These are phyloP conservation scores for Lepidochitona cinerea DNA, from an alignment of 2,888 invertebrate genomes.

Conservation along the genomic window DNA sequence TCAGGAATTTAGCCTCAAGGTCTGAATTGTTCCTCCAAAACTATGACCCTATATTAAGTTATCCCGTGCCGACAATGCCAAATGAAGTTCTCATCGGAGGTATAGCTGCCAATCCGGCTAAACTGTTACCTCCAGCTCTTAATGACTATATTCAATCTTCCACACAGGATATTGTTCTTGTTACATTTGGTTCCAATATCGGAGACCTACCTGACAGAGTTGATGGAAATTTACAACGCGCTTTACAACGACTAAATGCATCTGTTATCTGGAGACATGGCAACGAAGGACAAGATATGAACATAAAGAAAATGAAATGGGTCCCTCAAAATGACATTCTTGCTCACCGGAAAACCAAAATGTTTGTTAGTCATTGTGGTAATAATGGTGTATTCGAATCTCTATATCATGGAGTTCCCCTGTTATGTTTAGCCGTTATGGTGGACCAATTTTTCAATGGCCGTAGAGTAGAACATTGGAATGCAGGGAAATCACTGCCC, in stretches of 20 bases:
- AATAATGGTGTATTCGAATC: conserved; percentile 44
- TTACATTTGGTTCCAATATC: conserved; percentile 36
- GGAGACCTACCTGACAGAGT: too few species aligned
- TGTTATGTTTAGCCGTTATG: conserved; percentile 39
- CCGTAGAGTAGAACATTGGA: conserved; percentile 23
- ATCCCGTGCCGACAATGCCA: conserved; percentile 30
- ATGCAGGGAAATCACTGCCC: conserved; percentile 36
- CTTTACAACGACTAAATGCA: not conserved
- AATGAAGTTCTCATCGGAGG: conserved; percentile 39
- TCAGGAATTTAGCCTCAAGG: conserved; percentile 1
- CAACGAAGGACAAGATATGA: conserved; percentile 4
- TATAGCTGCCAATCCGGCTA: conserved; percentile 22
- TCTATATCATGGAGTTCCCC: conserved; percentile 48
- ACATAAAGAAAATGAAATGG: conserved; percentile 34
- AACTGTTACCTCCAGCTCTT: conserved; percentile 30
- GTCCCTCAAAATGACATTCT: conserved; percentile 48
- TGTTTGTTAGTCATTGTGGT: conserved; percentile 52
- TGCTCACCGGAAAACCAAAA: conserved; percentile 35
- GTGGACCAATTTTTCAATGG: conserved; percentile 43
- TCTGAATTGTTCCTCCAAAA: conserved; percentile 34
- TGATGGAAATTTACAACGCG: too few species aligned
- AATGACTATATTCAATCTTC: conserved; percentile 29
- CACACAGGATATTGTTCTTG: conserved; percentile 36
- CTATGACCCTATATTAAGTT: conserved; percentile 34
- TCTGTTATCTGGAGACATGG: not conserved